Evolutionary conservation across 2,113 vertebrate species (phyloP).

Genomic region (Garra rufa): DNA sequence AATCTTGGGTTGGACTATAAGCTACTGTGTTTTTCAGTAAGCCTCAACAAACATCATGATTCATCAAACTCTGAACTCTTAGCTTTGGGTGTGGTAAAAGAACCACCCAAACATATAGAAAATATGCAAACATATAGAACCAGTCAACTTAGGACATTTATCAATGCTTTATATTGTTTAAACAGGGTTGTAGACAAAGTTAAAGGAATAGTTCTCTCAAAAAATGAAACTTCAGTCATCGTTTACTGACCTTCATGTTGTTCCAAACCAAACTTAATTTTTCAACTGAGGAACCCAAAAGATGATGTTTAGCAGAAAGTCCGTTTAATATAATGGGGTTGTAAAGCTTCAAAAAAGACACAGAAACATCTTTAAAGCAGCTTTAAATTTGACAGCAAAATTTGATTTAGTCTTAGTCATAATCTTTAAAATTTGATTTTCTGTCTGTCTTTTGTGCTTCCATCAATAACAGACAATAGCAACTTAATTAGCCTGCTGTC

Average conservation of each 20-base stretch:
- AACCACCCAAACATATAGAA: background rate
- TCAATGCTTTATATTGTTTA: background rate
- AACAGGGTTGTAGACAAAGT: background rate
- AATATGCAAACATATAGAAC: background rate
- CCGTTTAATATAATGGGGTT: no score
- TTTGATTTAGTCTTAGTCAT: no score
- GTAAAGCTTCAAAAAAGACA: no score
- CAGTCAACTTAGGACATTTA: background rate
- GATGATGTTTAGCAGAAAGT: no score
- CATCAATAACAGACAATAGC: no score
- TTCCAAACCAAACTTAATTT: background rate
- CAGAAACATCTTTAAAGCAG: no score
- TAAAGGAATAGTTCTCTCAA: background rate
- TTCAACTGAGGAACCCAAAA: background rate
- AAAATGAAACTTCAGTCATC: background rate
- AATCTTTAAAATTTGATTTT: no score
- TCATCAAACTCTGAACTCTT: background rate
- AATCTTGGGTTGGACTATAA: background rate
- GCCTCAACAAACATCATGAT: constrained; percentile 16
- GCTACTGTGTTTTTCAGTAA: background rate
- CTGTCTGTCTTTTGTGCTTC: no score
- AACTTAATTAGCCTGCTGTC: no score
- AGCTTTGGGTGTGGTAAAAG: background rate
- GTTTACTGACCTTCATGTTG: background rate
- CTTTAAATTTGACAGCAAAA: no score